Evolutionary conservation across 1,140 invertebrate species (phyloP), one percentile per base, ranked within the genome.

Genomic region (Sipha flava): DNA sequence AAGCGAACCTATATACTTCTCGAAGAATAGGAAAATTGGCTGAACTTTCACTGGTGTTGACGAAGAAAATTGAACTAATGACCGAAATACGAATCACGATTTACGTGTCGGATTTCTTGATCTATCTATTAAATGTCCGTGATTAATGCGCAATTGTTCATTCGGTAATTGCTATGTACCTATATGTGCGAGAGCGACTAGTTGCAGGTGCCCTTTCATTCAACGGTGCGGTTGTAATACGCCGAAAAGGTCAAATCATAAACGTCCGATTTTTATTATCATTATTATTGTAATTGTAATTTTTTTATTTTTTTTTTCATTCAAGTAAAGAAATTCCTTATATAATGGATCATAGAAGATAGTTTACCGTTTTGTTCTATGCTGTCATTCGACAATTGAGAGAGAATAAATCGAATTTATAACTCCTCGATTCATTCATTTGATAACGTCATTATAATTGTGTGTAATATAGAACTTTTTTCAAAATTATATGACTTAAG

Each of bases 161-260:
- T 70, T 70, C 40, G 66, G 66, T 70, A 70, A 70, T 70, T 47
- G 66, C 64, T 47, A 47, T 9, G 40, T 70, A 45, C 43, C 43
- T 45, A 47, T 45, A 70, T n/a, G 40, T 16, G 12, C 12, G 4
- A 10, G 40, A 16, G 12, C 21, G 57, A n/a, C n/a, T n/a, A n/a
- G n/a, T n/a, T n/a, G n/a, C n/a, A n/a, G n/a, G n/a, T n/a, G n/a
- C n/a, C n/a, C n/a, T 59, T 7, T 16, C 29, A 31, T 59, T 31
- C 26, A 59, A 59, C 31, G 57, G 57, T 18, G 14, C 7, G 16
- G 57, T 31, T 31, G 31, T 26, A 23, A 29, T 29, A 29, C 26
- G 57, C 57, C 12, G 45, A 70, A 70, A 70, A 70, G 66, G 66
- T 70, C 66, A 70, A 45, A 70, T 70, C 66, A 68, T 68, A 68